Conservation (phyloP, 2,113 vertebrate species). For the Onychostruthus taczanowskii region DNA sequence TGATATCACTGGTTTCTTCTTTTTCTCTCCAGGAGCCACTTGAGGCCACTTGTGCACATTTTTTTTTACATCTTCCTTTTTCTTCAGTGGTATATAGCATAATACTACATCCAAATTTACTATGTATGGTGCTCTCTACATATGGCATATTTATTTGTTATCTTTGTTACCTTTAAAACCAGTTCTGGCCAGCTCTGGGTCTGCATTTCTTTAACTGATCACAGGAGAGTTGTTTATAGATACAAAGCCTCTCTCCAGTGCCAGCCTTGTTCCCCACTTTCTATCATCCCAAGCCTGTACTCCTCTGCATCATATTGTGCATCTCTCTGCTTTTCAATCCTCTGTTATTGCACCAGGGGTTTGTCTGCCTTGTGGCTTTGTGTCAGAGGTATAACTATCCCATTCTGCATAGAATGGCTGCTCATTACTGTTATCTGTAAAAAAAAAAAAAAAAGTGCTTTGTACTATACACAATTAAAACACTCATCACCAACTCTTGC, state of each 20-base stretch:
- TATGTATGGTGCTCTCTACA: rapidly evolving
- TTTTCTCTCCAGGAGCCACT: not conserved
- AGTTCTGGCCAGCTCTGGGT: not conserved
- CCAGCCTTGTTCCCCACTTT: not conserved
- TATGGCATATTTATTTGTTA: not conserved
- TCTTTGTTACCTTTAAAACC: not conserved
- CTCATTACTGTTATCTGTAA: rapidly evolving
- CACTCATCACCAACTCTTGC: not conserved
- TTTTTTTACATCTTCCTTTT: not conserved
- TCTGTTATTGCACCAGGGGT: not conserved
- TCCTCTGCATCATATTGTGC: not conserved
- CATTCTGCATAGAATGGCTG: not conserved
- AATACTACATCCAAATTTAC: not conserved
- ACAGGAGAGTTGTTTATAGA: not conserved
- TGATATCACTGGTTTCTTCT: not conserved
- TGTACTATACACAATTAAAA: not conserved
- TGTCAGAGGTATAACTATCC: not conserved
- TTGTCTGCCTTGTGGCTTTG: not conserved
- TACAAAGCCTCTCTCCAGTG: not conserved
- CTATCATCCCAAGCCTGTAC: not conserved
- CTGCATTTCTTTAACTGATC: not conserved
- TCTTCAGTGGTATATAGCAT: not conserved
- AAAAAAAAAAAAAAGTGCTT: not conserved
- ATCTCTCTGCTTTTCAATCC: not conserved
- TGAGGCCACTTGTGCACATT: not conserved